Evolutionary conservation across 2,113 vertebrate genomes (phyloP), one percentile per base, ranked within the genome.

Genomic region (Hippolais icterina): DNA sequence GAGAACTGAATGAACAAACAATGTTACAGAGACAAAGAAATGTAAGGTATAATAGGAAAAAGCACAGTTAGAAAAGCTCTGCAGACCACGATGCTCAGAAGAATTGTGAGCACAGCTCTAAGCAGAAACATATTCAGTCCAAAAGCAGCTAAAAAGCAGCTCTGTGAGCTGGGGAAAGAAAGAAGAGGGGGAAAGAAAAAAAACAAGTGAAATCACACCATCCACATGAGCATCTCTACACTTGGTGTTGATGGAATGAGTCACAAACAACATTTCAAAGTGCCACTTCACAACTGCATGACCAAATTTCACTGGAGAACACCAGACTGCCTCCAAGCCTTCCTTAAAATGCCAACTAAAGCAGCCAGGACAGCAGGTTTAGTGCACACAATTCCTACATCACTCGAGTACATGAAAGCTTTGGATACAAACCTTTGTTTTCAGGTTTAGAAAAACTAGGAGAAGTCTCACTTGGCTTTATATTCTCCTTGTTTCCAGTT

Each of bases 401-500:
- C 87, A 79, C 54, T 84, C 39, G 19, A 76, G 16, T 20, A 80
- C 5, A 41, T 12, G 17, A 75, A 90, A 39, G 42, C 56, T 90
- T 89, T 54, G 16, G 63, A 87, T 81, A 97, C 98, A 94, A 97
- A 99, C 99, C 99, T 99, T 99, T 99, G 98, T 94, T 98, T 96
- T 99, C 98, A 93, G 98, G 97, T 98, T 99, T 99, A 95, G 97
- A 97, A 95, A 99, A 98, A 97, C 97, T 98, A 96, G 99, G 94
- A 79, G 99, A 98, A 95, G 98, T 98, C 86, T 99, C 99, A 97
- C 93, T 98, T 89, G 98, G 98, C 95, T 99, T 99, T 75, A 98
- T 97, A 95, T 98, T 98, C 96, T 99, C 99, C 97, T 99, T 99
- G 98, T 98, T 99, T 85, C 98, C 98, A 83, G 98, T 95, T 57